Conservation (phyloP, 23 tunicate genomes). For the Halocynthia aurantium region DNA sequence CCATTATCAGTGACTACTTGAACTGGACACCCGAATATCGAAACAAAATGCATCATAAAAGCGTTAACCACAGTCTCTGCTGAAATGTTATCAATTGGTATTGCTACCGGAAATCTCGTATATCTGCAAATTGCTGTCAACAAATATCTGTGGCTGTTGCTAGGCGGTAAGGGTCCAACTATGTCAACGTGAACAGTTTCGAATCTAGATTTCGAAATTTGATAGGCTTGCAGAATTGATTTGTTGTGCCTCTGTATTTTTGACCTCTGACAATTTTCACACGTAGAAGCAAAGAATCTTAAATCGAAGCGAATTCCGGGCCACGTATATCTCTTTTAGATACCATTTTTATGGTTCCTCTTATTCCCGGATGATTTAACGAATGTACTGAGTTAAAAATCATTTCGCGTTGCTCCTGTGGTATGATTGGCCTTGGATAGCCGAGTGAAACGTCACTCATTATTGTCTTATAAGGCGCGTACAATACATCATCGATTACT, state of each 20-base stretch:
- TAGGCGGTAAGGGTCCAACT: conserved; percentile 31
- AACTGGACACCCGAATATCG: conserved; percentile 18
- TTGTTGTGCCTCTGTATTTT: conserved; percentile 15
- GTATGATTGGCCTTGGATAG: neutral
- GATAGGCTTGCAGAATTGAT: neutral
- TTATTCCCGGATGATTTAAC: neutral
- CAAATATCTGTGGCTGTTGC: conserved; percentile 13
- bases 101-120: conserved; percentile 19
- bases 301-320: too few species aligned
- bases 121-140: conserved; percentile 13
- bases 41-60: conserved; percentile 22
- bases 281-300: too few species aligned
- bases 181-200: conserved; percentile 26
- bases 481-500: too few species aligned
- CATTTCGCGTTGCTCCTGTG: too few species aligned
- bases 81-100: conserved; percentile 32
- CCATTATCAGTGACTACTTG: conserved; percentile 31
- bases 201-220: neutral
- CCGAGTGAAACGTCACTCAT: conserved; percentile 4
- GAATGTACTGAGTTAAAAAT: neutral
- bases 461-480: too few species aligned
- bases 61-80: conserved; percentile 28
- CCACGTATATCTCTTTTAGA: too few species aligned
- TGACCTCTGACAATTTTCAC: conserved; percentile 12
- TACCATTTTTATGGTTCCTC: too few species aligned